Evolutionary conservation across 2,888 invertebrate species (phyloP).

Genomic region (Molorchus minor): DNA sequence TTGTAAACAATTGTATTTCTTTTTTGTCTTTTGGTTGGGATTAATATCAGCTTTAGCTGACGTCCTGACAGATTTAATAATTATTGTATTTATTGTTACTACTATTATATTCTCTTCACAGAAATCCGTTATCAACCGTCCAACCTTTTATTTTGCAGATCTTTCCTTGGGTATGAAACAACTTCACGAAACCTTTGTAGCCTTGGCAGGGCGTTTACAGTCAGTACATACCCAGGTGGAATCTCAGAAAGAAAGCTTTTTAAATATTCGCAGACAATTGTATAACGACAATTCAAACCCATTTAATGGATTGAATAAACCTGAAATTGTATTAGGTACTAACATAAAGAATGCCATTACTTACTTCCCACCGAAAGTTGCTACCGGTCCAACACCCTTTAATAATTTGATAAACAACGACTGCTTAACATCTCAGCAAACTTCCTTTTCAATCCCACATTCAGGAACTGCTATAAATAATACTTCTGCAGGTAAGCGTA

Average conservation of each 20-base stretch:
- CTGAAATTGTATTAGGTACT: constrained; percentile 34
- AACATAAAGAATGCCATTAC: constrained; percentile 50
- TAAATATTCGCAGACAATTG: constrained; percentile 81
- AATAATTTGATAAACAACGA: no score
- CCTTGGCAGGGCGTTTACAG: constrained; percentile 86
- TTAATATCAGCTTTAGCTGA: no score
- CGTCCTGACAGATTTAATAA: no score
- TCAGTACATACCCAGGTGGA: constrained; percentile 82
- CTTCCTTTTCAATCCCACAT: no score
- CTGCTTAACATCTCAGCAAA: no score
- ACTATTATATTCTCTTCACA: no score
- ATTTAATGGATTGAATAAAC: constrained; percentile 66
- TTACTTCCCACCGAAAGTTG: constrained; percentile 62
- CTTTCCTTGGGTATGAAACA: constrained; percentile 80
- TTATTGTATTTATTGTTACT: no score
- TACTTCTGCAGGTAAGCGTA: constrained; percentile 14
- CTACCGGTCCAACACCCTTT: constrained; percentile 73
- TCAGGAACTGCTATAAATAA: constrained; percentile 9
- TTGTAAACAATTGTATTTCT: no score
- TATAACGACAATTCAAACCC: constrained; percentile 81
- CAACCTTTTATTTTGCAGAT: constrained; percentile 69
- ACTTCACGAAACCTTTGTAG: constrained; percentile 86
- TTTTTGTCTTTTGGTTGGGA: no score
- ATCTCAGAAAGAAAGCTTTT: constrained; percentile 83
- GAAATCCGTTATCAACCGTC: no score